A percentile compares a stretch with the other conserved stretches of the same genome.
These are phyloP conservation scores for Oceanodroma tethys DNA, from an alignment of 2,113 vertebrate species.

Conservation along the genomic window DNA sequence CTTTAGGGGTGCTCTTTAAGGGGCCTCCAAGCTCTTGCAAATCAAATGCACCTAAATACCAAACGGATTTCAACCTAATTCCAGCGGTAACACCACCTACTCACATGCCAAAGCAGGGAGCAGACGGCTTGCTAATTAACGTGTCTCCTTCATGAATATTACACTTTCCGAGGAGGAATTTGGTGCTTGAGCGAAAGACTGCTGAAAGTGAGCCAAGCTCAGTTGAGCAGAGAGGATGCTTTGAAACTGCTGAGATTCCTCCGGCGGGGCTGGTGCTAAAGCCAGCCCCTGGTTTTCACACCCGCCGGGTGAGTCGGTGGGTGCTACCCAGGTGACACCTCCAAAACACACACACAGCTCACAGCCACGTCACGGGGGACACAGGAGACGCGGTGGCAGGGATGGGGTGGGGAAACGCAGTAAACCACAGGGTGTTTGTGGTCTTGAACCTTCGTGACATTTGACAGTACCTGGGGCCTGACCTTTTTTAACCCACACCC, in stretches of 20 bases:
- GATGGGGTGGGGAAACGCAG: rapidly evolving
- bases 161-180: neutral
- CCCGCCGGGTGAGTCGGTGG: neutral
- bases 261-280: neutral
- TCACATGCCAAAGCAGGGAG: conserved; percentile 22
- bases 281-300: neutral
- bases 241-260: neutral
- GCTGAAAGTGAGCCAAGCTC: neutral
- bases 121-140: conserved; percentile 35
- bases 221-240: neutral
- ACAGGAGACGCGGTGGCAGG: neutral
- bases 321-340: neutral
- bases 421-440: neutral
- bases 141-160: conserved; percentile 29
- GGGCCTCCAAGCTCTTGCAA: neutral
- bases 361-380: neutral
- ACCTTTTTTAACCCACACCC: neutral
- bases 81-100: conserved; percentile 50
- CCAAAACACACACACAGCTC: neutral
- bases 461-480: neutral
- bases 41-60: conserved; percentile 33
- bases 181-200: neutral
- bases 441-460: neutral
- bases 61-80: conserved; percentile 16
- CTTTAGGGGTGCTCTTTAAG: neutral